Percentiles rank a stretch among this genome's conserved stretches.
phyloP scores from a whole-genome alignment of 2,797 vertebrate genomes.

The Aythya fuligula region DNA sequence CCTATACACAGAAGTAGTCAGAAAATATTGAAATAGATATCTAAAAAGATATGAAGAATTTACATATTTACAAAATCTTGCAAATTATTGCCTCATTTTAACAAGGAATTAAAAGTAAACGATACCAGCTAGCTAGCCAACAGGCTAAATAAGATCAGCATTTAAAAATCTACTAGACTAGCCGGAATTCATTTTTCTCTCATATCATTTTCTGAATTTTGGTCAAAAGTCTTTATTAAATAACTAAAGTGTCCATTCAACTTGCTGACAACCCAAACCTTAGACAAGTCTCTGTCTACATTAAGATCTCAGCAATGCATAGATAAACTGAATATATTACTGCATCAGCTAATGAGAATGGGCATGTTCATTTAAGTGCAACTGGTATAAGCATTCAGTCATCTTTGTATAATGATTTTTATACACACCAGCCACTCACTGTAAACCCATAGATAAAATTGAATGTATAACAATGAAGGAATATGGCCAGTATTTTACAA shows the following conservation, averaged over 20 bases:
- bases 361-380: conserved; percentile 81
- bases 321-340: conserved; percentile 93
- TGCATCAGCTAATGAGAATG: conserved; percentile 86
- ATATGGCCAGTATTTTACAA: conserved; percentile 74
- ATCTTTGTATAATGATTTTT: conserved; percentile 68
- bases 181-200: conserved; percentile 78
- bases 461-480: conserved; percentile 66
- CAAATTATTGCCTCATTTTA: conserved; percentile 98
- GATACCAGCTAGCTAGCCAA: conserved; percentile 79
- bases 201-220: conserved; percentile 81
- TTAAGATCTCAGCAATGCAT: conserved; percentile 91
- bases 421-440: conserved; percentile 74
- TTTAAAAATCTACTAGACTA: conserved; percentile 78
- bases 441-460: conserved; percentile 75
- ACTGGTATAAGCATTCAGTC: conserved; percentile 81
- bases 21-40: conserved; percentile 86
- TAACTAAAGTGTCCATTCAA: conserved; percentile 84
- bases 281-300: conserved; percentile 77
- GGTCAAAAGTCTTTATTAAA: conserved; percentile 84
- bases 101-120: conserved; percentile 92
- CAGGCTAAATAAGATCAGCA: conserved; percentile 73
- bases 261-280: conserved; percentile 82
- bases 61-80: conserved; percentile 89
- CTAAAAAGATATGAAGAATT: conserved; percentile 84
- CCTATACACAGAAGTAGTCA: conserved; percentile 82